These are phyloP conservation scores for Umimayanthus kanabou DNA, from an alignment of 92 coral and sea anemone species.

Conservation along the genomic window DNA sequence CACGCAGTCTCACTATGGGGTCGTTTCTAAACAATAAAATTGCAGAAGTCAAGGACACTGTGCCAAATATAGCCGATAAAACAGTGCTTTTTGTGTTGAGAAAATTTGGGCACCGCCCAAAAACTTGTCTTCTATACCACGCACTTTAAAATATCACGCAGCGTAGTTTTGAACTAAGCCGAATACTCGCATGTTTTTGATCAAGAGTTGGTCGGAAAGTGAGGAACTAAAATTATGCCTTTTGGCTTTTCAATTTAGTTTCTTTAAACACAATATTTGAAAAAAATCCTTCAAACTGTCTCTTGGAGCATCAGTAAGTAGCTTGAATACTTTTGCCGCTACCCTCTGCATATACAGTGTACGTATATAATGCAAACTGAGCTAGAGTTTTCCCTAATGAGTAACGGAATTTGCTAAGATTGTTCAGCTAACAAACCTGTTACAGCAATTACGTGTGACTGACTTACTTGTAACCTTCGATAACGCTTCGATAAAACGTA, in stretches of 20 bases:
- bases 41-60: background rate
- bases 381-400: background rate
- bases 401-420: too few relatives aligned
- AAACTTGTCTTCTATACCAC: background rate
- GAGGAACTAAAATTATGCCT: background rate
- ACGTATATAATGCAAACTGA: background rate
- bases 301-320: background rate
- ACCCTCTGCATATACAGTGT: too few relatives aligned
- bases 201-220: background rate
- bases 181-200: background rate
- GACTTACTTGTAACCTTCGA: background rate
- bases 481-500: background rate
- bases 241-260: background rate
- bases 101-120: constrained; percentile 3
- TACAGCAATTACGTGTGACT: too few relatives aligned
- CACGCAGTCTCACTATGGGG: background rate
- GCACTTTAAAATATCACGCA: background rate
- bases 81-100: background rate
- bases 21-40: background rate
- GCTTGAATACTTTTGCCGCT: too few relatives aligned
- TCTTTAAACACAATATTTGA: too few relatives aligned
- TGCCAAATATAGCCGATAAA: constrained; percentile 1
- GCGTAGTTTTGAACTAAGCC: background rate
- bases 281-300: background rate
- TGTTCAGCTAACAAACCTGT: too few relatives aligned